Evolutionary conservation across 1,140 invertebrate species (phyloP).

Genomic region (Pogonus chalceus): DNA sequence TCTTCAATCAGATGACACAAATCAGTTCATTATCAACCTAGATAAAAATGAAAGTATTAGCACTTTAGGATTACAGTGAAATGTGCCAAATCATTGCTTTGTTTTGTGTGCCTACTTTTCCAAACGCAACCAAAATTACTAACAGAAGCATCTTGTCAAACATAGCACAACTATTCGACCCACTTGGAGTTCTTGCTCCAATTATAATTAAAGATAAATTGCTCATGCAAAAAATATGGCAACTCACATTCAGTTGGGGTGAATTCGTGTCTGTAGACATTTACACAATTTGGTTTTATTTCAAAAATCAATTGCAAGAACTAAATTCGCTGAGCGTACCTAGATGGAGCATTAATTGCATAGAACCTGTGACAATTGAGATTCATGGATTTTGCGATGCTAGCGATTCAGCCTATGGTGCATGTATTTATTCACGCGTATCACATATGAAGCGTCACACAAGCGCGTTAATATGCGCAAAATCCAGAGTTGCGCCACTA

Average conservation of each 20-base stretch:
- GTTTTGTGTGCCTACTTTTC: neutral
- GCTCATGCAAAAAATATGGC: constrained; percentile 20
- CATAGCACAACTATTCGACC: constrained; percentile 29
- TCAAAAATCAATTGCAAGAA: neutral
- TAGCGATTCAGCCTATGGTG: constrained; percentile 26
- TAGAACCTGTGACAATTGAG: neutral
- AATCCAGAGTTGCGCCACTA: constrained; percentile 32
- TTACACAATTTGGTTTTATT: neutral
- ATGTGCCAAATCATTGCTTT: neutral
- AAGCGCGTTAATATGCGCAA: constrained; percentile 25
- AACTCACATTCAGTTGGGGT: constrained; percentile 18
- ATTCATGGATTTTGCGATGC: constrained; percentile 30
- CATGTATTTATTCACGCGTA: constrained; percentile 27
- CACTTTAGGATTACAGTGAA: constrained; percentile 10
- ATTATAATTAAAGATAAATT: constrained; percentile 21
- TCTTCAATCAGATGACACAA: neutral
- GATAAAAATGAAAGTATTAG: constrained; percentile 14
- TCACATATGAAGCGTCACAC: constrained; percentile 11
- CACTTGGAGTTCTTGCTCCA: constrained; percentile 23
- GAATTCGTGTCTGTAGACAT: constrained; percentile 14
- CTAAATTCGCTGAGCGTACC: constrained; percentile 13
- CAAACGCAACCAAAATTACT: constrained; percentile 2
- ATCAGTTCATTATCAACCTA: constrained; percentile 13
- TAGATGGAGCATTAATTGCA: constrained; percentile 14
- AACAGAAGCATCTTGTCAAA: constrained; percentile 26